A percentile compares a stretch with the other conserved stretches of the same genome.
phyloP scores from a whole-genome alignment of 2,888 invertebrate genomes.

The Cephus sareptanus region DNA sequence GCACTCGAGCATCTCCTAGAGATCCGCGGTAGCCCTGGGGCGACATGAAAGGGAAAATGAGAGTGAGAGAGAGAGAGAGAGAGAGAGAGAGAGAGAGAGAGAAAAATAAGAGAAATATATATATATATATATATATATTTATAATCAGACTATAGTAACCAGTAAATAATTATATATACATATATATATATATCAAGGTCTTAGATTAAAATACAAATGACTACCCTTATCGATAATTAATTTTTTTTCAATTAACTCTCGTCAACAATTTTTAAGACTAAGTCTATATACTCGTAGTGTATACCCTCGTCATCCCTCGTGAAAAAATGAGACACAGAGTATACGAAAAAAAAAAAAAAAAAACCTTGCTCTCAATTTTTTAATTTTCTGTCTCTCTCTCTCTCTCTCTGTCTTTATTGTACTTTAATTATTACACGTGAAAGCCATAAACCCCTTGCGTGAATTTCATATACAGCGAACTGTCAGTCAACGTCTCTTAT shows the following conservation, averaged over 20 bases:
- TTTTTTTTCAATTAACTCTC: not conserved
- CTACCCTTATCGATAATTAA: too few relatives aligned
- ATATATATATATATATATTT: not conserved
- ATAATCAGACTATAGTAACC: not conserved
- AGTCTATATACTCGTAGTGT: too few relatives aligned
- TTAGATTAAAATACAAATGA: too few relatives aligned
- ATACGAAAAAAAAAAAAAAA: not conserved
- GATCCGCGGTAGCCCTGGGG: slow-evolving; percentile 11
- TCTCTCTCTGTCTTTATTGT: not conserved
- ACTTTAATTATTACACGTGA: not conserved
- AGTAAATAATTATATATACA: not conserved
- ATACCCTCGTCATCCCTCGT: too few relatives aligned
- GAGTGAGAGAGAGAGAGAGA: not conserved
- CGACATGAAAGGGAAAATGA: not conserved
- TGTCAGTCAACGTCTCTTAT: too few relatives aligned
- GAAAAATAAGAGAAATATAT: too few relatives aligned
- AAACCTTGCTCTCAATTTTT: not conserved
- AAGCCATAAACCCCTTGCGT: not conserved
- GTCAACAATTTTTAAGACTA: not conserved
- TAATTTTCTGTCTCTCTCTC: too few relatives aligned
- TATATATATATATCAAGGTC: too few relatives aligned
- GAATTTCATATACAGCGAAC: too few relatives aligned
- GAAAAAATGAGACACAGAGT: not conserved
- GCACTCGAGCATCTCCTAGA: slow-evolving; percentile 22
- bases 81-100: too few relatives aligned